These are phyloP conservation scores for Adelosebastes latens DNA, from an alignment of 2,797 vertebrate genomes.

Conservation along the genomic window DNA sequence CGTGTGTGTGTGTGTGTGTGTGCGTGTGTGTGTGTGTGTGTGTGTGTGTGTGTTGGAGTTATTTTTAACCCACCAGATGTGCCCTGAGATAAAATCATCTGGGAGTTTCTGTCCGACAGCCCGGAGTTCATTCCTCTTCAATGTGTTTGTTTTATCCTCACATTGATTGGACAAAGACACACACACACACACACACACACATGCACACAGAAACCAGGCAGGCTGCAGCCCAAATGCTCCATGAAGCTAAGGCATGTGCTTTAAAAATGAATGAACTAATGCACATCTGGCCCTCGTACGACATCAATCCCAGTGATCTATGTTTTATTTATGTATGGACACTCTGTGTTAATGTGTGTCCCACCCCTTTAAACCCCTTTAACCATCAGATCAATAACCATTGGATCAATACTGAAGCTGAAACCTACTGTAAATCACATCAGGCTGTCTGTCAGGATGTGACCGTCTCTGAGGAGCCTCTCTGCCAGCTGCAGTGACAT, in stretches of 20 bases:
- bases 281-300: slow-evolving; percentile 55
- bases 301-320: slow-evolving; percentile 38
- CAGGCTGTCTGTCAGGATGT: slow-evolving; percentile 46
- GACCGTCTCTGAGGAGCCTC: slow-evolving; percentile 33
- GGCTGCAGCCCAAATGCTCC: slow-evolving; percentile 44
- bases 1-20: slow-evolving; percentile 27
- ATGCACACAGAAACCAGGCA: neutral
- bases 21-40: slow-evolving; percentile 31
- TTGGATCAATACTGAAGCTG: slow-evolving; percentile 66
- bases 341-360: slow-evolving; percentile 54
- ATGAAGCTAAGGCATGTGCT: neutral
- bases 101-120: slow-evolving; percentile 65
- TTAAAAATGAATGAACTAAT: slow-evolving; percentile 56
- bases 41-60: slow-evolving; percentile 51
- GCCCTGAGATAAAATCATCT: slow-evolving; percentile 75
- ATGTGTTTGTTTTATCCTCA: slow-evolving; percentile 75
- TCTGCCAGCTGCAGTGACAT: slow-evolving; percentile 20
- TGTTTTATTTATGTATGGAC: slow-evolving; percentile 64
- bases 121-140: slow-evolving; percentile 62
- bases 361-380: slow-evolving; percentile 48
- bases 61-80: slow-evolving; percentile 83
- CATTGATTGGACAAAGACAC: slow-evolving; percentile 65
- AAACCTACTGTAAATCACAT: slow-evolving; percentile 53
- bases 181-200: slow-evolving; percentile 5
- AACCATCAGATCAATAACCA: slow-evolving; percentile 70